Base-by-base conservation (phyloP, 35 echinoderm and acorn worm species). In the Stichopus chloronotus region DNA sequence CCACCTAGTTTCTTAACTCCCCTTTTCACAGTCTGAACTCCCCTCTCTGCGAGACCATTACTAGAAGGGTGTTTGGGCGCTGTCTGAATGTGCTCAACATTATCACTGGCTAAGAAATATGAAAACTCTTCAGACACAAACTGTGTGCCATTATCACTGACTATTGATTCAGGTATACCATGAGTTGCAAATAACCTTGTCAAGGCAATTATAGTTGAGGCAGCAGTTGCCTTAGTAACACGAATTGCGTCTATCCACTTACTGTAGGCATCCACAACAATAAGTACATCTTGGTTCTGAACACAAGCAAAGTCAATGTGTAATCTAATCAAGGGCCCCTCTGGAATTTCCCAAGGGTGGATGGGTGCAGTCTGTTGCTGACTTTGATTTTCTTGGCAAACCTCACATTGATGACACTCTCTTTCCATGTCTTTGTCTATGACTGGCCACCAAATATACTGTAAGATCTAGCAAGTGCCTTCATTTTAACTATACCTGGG, bases 91-190 rank as follows among this genome's bases (percentile, higher is more conserved):
- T 91, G 87, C 55, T 76, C 87, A 53, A 93, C 78, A 23, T 85
- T 76, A 8, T 94, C 93, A 16, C 69, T 61, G 21, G 52, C 78
- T 8, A 92, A 76, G 69, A 92, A 93, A 4, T 52, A 30, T 5
- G 78, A 23, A 79, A 94, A 97, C 81, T 94, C 88, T 24, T 97
- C 94, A 19, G 81, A 91, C 3, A 92, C 86, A 25, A 94, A 97
- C 22, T 30, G 61, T 65, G 88, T 86, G 7, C 87, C 94, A 92
- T 97, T 97, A 69, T 95, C 96, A 52, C 90, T 90, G 56, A 92
- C 96, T 22, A 97, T 21, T 3, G 88, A 81, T 20, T 97, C 78
- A 57, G 94, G 94, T 25, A 94, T 78, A 19, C 91, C 91, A 55
- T 76, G 78, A 56, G 59, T 83, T n/a, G 96, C 91, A 87, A 94